These are phyloP conservation scores for Hypotaenidia philippensis DNA, from an alignment of 2,797 vertebrate genomes.

Conservation along the genomic window DNA sequence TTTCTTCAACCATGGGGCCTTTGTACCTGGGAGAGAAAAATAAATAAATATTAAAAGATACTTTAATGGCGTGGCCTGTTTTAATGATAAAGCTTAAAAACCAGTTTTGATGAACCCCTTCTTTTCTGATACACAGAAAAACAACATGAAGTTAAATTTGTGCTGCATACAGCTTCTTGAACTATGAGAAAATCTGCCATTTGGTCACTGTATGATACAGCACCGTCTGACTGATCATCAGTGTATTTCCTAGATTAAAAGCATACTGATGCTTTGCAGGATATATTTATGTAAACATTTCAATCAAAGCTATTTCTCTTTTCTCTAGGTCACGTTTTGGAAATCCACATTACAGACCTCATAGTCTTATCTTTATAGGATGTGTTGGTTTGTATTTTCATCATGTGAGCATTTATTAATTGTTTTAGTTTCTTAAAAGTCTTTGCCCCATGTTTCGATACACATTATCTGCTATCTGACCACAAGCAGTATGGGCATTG, in stretches of 20 bases:
- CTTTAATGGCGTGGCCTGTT: neutral
- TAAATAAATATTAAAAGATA: neutral
- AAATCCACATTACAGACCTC: neutral
- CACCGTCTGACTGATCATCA: neutral
- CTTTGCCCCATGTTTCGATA: neutral
- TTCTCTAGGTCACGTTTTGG: neutral
- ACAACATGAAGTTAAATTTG: neutral
- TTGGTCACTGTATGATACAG: neutral
- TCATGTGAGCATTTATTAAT: neutral
- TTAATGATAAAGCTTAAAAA: neutral
- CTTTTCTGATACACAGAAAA: neutral
- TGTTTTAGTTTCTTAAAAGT: neutral
- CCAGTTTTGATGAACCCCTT: neutral
- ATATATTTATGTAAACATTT: neutral
- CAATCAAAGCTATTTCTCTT: neutral
- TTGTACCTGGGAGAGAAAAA: slow-evolving; percentile 29
- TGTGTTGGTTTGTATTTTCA: neutral
- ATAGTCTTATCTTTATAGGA: neutral
- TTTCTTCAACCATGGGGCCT: slow-evolving; percentile 28
- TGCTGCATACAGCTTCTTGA: neutral
- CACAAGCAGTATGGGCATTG: neutral
- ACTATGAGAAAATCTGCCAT: neutral
- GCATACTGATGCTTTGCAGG: neutral
- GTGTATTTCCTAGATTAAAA: neutral
- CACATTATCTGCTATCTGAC: neutral